These are phyloP conservation scores for Montifringilla adamsi DNA, from an alignment of 2,113 vertebrate species.

Conservation along the genomic window DNA sequence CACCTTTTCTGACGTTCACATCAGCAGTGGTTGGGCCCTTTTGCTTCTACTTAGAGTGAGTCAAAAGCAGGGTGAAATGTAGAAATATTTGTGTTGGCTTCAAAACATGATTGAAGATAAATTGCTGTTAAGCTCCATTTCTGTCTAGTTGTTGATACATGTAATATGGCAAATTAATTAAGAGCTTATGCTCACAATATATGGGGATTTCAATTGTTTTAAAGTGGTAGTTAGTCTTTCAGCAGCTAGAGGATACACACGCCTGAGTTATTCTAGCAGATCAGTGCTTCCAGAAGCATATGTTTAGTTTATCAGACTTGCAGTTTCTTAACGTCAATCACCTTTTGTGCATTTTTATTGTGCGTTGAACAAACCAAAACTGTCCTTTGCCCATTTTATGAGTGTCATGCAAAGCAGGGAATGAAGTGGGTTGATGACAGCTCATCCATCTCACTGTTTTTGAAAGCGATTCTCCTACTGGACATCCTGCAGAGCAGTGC, in stretches of 20 bases:
- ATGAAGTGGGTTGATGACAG: background rate
- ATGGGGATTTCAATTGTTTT: constrained; percentile 51
- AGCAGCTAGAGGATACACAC: constrained; percentile 17
- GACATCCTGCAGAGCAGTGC: constrained; percentile 10
- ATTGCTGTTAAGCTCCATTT: constrained; percentile 42
- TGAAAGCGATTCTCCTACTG: constrained; percentile 37
- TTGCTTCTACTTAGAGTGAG: background rate
- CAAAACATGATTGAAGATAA: constrained; percentile 37
- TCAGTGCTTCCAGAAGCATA: background rate
- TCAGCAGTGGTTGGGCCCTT: background rate
- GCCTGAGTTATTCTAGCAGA: background rate
- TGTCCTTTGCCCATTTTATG: background rate
- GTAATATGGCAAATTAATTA: constrained; percentile 60
- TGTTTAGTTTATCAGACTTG: background rate
- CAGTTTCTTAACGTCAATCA: constrained; percentile 1
- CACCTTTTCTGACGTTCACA: background rate
- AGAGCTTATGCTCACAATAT: constrained; percentile 60
- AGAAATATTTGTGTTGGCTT: constrained; percentile 61
- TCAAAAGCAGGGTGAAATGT: constrained; percentile 48
- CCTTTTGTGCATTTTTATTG: background rate
- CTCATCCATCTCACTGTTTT: constrained; percentile 38
- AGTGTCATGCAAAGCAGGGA: background rate
- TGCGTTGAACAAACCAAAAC: background rate
- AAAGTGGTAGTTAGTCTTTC: constrained; percentile 52
- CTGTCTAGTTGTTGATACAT: constrained; percentile 48